Base-by-base conservation (phyloP, 2,113 vertebrate species). In the Ceratotherium simum region DNA sequence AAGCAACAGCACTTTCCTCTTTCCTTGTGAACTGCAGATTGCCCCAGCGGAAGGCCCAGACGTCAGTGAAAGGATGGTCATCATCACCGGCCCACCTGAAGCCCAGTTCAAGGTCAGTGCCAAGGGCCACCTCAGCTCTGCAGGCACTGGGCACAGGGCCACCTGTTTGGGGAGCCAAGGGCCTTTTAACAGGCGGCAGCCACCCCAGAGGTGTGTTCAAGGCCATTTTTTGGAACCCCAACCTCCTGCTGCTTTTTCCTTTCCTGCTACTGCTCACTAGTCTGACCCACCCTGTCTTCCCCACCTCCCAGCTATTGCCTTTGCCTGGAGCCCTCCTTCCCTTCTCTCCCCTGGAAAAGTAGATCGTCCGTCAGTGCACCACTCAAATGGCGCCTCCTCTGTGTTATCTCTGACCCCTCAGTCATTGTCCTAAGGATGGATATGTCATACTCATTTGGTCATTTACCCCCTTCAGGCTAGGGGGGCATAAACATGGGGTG, bases 91-190 rank as follows among this genome's bases (percentile, higher is more conserved):
- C 67, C 99, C 99, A 0, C 99, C 99, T 0, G 99, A 99, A 98
- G 99, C 99, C 85, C 99, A 99, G 98, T 99, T 99, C 98, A 99
- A 99, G 99, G 99, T 99, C 96, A 27, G 97, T 75, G 81, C 84
- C 56, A 56, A 84, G 65, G 58, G 62, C 27, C 39, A 3, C 21
- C 13, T 17, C 8, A 42, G 82, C 54, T 73, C 36, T 42, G 42
- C 9, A 36, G 56, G 29, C 46, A 48, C 8, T 51, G 27, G 72
- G 39, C 51, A 12, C 69, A 39, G 62, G 31, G 95, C 36, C 54
- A 36, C 42, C 54, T 48, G 36, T 21, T 5, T 13, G 33, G 42
- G 18, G 48, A 3, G 14, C 73, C 1, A 13, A 33, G 54, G 72
- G 58, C 21, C 48, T 46, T 51, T 42, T 8, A 20, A 85, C 21